Evolutionary conservation across 2,113 vertebrate genomes (phyloP), one percentile per base, ranked within the genome.

Genomic region (Chloebia gouldiae): DNA sequence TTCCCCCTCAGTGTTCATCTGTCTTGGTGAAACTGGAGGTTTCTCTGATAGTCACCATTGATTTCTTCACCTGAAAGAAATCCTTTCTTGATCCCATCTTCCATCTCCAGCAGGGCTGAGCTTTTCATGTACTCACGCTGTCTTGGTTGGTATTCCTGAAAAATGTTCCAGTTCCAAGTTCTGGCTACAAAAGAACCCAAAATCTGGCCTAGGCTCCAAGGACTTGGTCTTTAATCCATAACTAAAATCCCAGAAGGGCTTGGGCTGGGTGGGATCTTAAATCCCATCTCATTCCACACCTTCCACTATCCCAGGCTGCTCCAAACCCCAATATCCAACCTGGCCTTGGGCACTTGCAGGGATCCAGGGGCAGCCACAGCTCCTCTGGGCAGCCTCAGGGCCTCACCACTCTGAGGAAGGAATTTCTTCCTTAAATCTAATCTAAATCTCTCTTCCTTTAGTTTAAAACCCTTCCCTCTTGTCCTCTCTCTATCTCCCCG

Each of bases 351-450:
- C 59, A 56, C 21, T 40, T 2, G 21, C 65, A 54, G 49, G 40
- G 65, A 25, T 47, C 42, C 82, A 56, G 75, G 40, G 17, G 14
- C 57, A 88, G 66, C 66, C 66, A 27, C 57, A 64, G 85, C 76
- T 49, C 0, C 49, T 71, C 17, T 64, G 75, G 49, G 24, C 9
- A 63, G 7, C n/a, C 56, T 59, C 75, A 70, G 49, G 5, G 24
- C 42, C 17, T 56, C 6, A 0, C 4, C 35, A 27, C 35, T 4
- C 33, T 21, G 17, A 50, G 25, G 0, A 1, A 57, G 6, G 22
- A 50, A 37, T 65, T 81, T 44, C 33, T 37, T 50, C 44, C 19
- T 50, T 28, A 4, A 2, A 50, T 72, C 13, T 42, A 4, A 33
- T 44, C 37, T 15, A 51, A 88, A 88, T 37, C 33, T 57, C 37